Evolutionary conservation across 53 echinoderm and acorn worm species (phyloP), one percentile per base, ranked within the genome.

Genomic region (Arbacia lixula): DNA sequence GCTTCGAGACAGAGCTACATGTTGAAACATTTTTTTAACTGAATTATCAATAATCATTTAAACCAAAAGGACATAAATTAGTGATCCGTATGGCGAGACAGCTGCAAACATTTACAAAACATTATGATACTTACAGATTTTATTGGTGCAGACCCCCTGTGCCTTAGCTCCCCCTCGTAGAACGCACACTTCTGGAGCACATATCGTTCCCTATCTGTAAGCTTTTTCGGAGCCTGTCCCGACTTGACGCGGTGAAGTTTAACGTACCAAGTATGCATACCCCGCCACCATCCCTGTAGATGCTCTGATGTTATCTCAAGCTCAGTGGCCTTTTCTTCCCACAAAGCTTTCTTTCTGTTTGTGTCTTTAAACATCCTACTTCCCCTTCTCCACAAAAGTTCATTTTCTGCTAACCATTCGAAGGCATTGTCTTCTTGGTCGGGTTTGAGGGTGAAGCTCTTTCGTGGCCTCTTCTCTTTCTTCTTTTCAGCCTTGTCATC

Each of bases 181-280:
- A 68, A 68, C 32, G 68, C 30, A 68, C 68, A 68, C 68, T 68
- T 68, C 40, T 68, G 68, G 21, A 68, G 68, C 68, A 68, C 68
- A 68, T 68, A 39, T 39, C 22, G 29, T 39, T 68, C 68, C 36
- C 68, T 68, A 36, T 68, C 68, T 68, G 68, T 68, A 21, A 68
- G 40, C 68, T 68, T 68, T 39, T 68, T 68, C 22, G 68, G 32
- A 68, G 68, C 68, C 68, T 71, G 72, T 22, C 68, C 68, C 29
- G 68, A 68, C 68, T 68, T 68, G 40, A 68, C 68, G 32, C 16
- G 29, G 68, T 68, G 33, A 14, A 33, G 68, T 36, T 68, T 34
- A 25, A 63, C 31, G 29, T 14, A 12, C 63, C 30, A 28, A 14
- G 6, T 46, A 63, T 63, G 63, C 66, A 36, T 36, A 22, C 76